Base-by-base conservation (phyloP, 1,140 invertebrate genomes). In the Bombus huntii region DNA sequence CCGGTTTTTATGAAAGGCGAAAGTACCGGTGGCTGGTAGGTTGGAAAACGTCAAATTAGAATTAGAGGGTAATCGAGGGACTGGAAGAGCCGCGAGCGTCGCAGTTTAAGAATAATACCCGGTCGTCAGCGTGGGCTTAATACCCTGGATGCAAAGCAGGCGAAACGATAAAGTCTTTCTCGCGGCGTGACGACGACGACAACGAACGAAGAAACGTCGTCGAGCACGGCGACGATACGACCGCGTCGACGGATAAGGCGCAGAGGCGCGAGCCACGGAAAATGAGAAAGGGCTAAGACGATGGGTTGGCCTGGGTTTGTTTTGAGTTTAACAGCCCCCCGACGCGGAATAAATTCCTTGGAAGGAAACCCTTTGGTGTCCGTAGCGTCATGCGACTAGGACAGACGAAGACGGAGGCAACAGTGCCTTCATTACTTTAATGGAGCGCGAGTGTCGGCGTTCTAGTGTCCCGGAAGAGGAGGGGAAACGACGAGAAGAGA, bases 391-490 rank as follows among this genome's bases (percentile, higher is more conserved):
- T 75, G 87, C 73, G 87, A 85, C 53, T 31, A 74, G 78, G 47
- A 71, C 70, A 28, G 42, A 78, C 44, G 10, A 25, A 39, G 39
- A 78, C 70, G 31, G 72, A 73, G 71, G 44, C 57, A 85, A 74
- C 90, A 90, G 91, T 93, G 92, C 94, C 93, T 95, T 95, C 94
- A 95, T 95, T 95, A 95, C 93, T 94, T 94, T 94, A 95, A 95
- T 95, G 94, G 94, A 94, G 92, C 88, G 85, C 86, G 86, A 88
- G 89, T 91, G 90, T 88, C 89, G 88, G 87, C 42, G 57, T 62
- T 66, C 31, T 72, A 89, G 89, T 91, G 88, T 89, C 88, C 87
- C 90, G 88, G 89, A 89, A 87, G 59, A 83, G n/a, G 57, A 77
- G 79, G 68, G 65, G 15, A 68, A 31, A 66, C 31, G 72, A 71